Base-by-base conservation (phyloP, 1,140 invertebrate genomes). In the Meloidogyne chitwoodi region DNA sequence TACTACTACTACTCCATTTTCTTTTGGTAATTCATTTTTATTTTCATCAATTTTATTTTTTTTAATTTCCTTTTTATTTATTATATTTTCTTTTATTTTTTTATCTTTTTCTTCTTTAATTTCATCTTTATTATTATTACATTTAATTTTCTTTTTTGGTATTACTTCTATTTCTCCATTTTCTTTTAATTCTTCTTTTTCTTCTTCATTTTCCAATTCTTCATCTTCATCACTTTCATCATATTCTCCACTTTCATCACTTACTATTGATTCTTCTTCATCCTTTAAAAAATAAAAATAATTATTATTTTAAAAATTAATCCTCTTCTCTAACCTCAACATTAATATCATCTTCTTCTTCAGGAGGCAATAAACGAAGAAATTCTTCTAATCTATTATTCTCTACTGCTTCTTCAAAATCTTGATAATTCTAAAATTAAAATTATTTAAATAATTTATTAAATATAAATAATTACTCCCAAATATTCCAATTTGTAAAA, bases 401-500 rank as follows among this genome's bases (percentile, higher is more conserved):
- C 62, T 79, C 78, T 5, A 80, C 69, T 26, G 78, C 78, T 10
- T 79, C 79, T 27, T 79, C 78, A 66, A 79, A 79, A 24, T 79
- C 78, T 22, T 27, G 26, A 65, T 73, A 79, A 61, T 80, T 80
- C 78, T 78, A 62, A 38, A 77, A 61, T 29, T 29, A 31, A 1
- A 22, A 14, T 24, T 77, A 29, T n/a, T 26, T 68, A 16, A 10
- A 26, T 56, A 56, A 38, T n/a, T 74, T 70, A 2, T 67, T 6
- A 26, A 31, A 14, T 19, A 76, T n/a, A 27, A 48, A 38, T 31
- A 26, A 16, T 26, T 44, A 0, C 77, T 19, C 79, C 79, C 29
- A 80, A 68, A 68, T 80, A 80, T 41, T 80, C 74, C 4, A 34
- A 44, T 71, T 80, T 81, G 31, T 62, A 81, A 48, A 80, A 80